Percentiles rank a stretch among this genome's conserved stretches.
Evolutionary conservation across 2,797 vertebrate species (phyloP).

Genomic region (Cheirogaleus major): DNA sequence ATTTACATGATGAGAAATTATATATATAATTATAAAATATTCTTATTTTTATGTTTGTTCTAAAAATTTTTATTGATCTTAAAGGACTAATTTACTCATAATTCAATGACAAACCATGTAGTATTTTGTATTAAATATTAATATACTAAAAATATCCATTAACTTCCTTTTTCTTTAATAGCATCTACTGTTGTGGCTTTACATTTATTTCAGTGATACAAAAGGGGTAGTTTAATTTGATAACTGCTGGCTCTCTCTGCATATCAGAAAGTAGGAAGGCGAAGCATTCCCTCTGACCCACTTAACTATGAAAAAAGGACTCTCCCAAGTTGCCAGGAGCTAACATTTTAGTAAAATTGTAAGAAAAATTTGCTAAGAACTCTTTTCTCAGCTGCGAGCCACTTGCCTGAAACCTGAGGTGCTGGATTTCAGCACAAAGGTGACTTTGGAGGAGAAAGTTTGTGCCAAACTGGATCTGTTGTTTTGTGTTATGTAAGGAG

Average conservation of each 20-base stretch:
- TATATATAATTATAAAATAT: constrained; percentile 33
- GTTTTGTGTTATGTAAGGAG: constrained; percentile 67
- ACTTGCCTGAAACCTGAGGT: constrained; percentile 67
- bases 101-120: not conserved
- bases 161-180: constrained; percentile 19
- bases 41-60: constrained; percentile 26
- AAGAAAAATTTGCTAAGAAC: constrained; percentile 59
- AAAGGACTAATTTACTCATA: constrained; percentile 27
- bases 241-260: constrained; percentile 6
- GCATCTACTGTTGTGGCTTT: not conserved
- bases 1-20: not conserved
- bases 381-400: constrained; percentile 31
- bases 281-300: not conserved
- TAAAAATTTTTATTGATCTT: constrained; percentile 27
- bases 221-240: constrained; percentile 23
- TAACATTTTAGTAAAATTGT: not conserved
- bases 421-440: constrained; percentile 62
- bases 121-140: not conserved
- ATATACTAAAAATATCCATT: constrained; percentile 36
- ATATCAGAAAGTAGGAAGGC: constrained; percentile 30
- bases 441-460: constrained; percentile 75
- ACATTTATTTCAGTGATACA: not conserved
- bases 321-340: constrained; percentile 12
- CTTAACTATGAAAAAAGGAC: not conserved
- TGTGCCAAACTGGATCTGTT: constrained; percentile 64